Evolutionary conservation across 2,888 invertebrate species (phyloP).

Genomic region (Apotomis capreana): DNA sequence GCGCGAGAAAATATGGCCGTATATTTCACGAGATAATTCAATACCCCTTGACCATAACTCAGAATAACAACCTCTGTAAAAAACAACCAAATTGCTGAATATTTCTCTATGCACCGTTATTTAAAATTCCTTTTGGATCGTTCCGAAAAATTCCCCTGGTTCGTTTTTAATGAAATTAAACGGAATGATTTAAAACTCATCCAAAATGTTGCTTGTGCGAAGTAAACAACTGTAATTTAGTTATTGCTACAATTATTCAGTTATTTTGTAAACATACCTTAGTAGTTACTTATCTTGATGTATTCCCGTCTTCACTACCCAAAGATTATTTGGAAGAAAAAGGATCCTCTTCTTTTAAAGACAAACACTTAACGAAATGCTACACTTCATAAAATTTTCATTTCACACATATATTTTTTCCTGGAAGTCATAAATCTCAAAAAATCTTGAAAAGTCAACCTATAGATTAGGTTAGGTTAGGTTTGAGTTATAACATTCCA

Average conservation of each 20-base stretch:
- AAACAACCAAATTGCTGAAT: slow-evolving; percentile 42
- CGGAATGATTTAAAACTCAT: neutral
- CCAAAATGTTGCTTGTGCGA: neutral
- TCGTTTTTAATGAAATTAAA: slow-evolving; percentile 1
- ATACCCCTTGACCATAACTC: slow-evolving; percentile 46
- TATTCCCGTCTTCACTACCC: too few species aligned
- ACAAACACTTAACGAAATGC: too few species aligned
- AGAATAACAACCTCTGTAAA: slow-evolving; percentile 43
- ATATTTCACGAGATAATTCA: slow-evolving; percentile 45
- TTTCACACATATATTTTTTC: too few species aligned
- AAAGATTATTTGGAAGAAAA: too few species aligned
- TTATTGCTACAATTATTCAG: neutral
- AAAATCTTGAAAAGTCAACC: too few species aligned
- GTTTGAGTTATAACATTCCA: too few species aligned
- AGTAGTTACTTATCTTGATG: too few species aligned
- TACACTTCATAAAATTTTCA: too few species aligned
- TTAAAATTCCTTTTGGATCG: slow-evolving; percentile 32
- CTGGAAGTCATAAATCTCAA: too few species aligned
- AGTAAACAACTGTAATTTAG: neutral
- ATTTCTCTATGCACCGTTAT: slow-evolving; percentile 41
- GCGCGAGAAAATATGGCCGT: slow-evolving; percentile 35
- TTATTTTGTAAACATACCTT: too few species aligned
- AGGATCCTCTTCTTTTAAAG: too few species aligned
- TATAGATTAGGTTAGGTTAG: too few species aligned
- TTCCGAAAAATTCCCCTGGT: slow-evolving; percentile 8